phyloP scores from a whole-genome alignment of 2,888 invertebrate species.

The Syritta pipiens region DNA sequence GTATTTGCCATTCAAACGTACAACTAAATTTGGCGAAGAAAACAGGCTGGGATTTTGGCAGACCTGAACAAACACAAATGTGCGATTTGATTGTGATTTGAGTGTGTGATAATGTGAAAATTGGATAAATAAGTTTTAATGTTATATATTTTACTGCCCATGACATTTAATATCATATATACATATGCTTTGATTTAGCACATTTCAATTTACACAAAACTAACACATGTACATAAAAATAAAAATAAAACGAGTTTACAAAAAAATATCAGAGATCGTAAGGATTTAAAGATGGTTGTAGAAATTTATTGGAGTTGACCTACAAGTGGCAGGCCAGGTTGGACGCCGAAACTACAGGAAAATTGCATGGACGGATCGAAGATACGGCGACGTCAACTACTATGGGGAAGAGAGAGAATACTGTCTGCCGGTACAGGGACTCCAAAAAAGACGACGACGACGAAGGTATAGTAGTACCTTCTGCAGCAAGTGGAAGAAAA shows the following conservation, averaged over 20 bases:
- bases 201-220: constrained; percentile 42
- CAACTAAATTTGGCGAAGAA: constrained; percentile 89
- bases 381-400: too few species aligned
- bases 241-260: too few species aligned
- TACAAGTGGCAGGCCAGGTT: too few species aligned
- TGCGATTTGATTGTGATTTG: constrained; percentile 80
- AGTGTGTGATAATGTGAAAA: constrained; percentile 74
- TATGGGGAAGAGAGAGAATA: too few species aligned
- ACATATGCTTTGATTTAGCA: constrained; percentile 26
- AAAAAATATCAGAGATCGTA: too few species aligned
- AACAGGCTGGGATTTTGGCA: constrained; percentile 87
- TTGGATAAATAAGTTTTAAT: not conserved
- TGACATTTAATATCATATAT: not conserved
- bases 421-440: too few species aligned
- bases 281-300: not conserved
- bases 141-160: not conserved
- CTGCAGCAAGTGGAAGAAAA: too few species aligned
- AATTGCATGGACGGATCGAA: too few species aligned
- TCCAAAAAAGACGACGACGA: too few species aligned
- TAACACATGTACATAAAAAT: not conserved
- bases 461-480: too few species aligned
- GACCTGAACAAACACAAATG: constrained; percentile 79
- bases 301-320: too few species aligned
- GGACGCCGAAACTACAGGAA: too few species aligned
- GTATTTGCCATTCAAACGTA: constrained; percentile 92